Conservation (phyloP, 2,113 vertebrate genomes). For the Muscicapa adusta region DNA sequence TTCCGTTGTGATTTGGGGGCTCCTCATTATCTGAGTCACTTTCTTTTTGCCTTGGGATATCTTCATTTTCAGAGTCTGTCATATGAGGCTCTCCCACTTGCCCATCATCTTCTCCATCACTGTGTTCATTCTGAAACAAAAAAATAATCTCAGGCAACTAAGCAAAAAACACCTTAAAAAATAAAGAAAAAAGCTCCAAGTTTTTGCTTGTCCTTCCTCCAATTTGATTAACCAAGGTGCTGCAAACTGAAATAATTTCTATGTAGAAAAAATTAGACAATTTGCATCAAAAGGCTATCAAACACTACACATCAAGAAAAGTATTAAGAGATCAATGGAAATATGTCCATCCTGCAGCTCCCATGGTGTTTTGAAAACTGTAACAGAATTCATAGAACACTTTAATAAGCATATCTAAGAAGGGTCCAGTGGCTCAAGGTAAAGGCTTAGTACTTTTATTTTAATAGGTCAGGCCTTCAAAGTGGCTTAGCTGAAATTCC, state of each 20-base stretch:
- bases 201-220: neutral
- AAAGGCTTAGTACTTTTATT: neutral
- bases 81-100: constrained; percentile 27
- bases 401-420: neutral
- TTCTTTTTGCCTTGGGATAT: constrained; percentile 51
- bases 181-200: neutral
- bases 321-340: neutral
- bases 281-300: neutral
- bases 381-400: neutral
- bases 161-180: neutral
- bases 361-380: neutral
- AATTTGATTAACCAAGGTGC: neutral
- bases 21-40: constrained; percentile 73
- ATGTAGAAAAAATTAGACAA: neutral
- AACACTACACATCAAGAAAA: neutral
- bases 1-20: constrained; percentile 51
- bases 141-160: constrained; percentile 25
- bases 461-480: neutral
- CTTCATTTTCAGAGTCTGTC: constrained; percentile 77
- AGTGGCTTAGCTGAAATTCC: neutral
- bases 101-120: constrained; percentile 78
- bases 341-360: neutral
- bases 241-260: neutral
- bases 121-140: constrained; percentile 82
- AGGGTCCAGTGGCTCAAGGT: neutral